Evolutionary conservation across 2,797 vertebrate species (phyloP), one percentile per base, ranked within the genome.

Genomic region (Scolopax rusticola): DNA sequence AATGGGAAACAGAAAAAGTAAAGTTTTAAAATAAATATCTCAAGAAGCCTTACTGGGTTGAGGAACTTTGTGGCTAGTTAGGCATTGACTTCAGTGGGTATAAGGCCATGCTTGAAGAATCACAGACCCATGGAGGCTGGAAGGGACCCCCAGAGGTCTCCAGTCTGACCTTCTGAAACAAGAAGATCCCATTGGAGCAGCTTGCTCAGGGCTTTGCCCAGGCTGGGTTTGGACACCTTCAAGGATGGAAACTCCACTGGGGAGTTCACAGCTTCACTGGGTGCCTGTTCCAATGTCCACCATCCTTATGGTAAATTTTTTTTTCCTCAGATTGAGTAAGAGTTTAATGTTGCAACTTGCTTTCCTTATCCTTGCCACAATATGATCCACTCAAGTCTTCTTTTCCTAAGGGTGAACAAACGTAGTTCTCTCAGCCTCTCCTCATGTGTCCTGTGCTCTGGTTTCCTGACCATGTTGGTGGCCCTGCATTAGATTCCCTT

Each of bases 41-140:
- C 32, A 74, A 93, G n/a, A 6, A 5, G 3, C 19, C 41, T 73
- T 8, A 28, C 15, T 33, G 12, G 9, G 14, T 3, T 78, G 15
- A 87, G 40, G 30, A 84, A 56, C 8, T 68, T 60, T 14, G 23
- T 87, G 36, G 30, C 41, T 43, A 16, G 7, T 68, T 76, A 56
- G 40, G 15, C 45, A 25, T 9, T 89, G 30, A n/a, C 18, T 75
- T 91, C 61, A 30, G 9, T 59, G 43, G 6, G 9, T 45, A 4
- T 83, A 38, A 77, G 23, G 13, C 59, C 5, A 0, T 59, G 28
- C 15, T 23, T 81, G 33, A 81, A 71, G 23, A 89, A 65, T 41
- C 32, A 59, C 13, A 74, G 53, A 50, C 19, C 1, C 0, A 1
- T 8, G 70, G 40, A 67, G 12, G 8, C 18, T 75, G n/a, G 27